Base-by-base conservation (phyloP, 2,113 vertebrate genomes). In the Ophthalmolycus amberensis region DNA sequence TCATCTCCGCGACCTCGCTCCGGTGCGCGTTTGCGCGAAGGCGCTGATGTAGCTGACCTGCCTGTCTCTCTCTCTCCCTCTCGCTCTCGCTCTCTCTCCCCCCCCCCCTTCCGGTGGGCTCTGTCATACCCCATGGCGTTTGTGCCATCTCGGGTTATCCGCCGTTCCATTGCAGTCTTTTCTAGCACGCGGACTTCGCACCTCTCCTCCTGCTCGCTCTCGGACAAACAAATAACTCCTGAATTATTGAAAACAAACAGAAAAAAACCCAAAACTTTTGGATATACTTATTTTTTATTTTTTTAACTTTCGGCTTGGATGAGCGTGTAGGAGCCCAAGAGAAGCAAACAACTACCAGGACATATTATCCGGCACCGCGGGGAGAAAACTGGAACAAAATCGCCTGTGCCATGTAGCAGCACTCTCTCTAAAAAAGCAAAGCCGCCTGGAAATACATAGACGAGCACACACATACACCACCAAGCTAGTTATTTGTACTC, bases 121-220 rank as follows among this genome's bases (percentile, higher is more conserved):
- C 77, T 25, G 66, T 58, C 50, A 81, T 77, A 70, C 80, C 88
- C 77, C 65, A 42, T 67, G 68, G 69, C 76, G 70, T 90, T 78
- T 86, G 89, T 90, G 75, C 87, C 85, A 84, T 85, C 87, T 79
- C 74, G 85, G 84, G 73, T 83, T 62, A 73, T 82, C 77, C 79
- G 25, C 56, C 79, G 66, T 63, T 81, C 63, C 79, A 77, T 73
- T 85, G 85, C 87, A 80, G 89, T 82, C 71, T 78, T 80, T 59
- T 80, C 69, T 70, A 29, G 62, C 82, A 80, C 86, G 81, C 76
- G 78, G 83, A 80, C 70, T 75, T 73, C 75, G 58, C 71, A 34
- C 72, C 58, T 16, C 44, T 70, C 78, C 58, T 40, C 62, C 77
- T 38, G 2, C 48, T 63, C 38, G 44, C 69, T 64, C 50, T 22